Conservation (phyloP, 2,113 vertebrate species). For the Leiothrix lutea region DNA sequence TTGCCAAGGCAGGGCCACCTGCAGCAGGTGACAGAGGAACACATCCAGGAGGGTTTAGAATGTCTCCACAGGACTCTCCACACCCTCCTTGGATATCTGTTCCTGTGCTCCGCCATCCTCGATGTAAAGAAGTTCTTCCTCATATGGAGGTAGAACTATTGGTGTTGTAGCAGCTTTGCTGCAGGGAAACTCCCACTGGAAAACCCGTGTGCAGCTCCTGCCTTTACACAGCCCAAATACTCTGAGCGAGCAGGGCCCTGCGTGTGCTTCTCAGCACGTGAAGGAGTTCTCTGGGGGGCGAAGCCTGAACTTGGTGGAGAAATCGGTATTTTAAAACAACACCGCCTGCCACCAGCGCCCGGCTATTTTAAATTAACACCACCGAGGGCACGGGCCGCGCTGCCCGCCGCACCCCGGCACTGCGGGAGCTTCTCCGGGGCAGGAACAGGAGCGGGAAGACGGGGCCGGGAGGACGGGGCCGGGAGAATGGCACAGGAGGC, state of each 20-base stretch:
- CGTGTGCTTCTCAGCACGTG: not conserved
- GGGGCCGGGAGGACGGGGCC: no score
- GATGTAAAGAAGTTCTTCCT: no score
- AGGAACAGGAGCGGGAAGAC: not conserved
- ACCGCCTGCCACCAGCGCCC: fast-evolving
- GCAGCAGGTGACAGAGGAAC: no score
- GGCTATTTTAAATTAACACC: not conserved
- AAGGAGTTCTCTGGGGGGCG: fast-evolving
- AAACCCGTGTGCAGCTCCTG: no score
- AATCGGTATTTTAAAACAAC: not conserved
- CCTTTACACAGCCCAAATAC: fast-evolving
- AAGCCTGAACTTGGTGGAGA: not conserved
- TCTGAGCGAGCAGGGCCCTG: not conserved
- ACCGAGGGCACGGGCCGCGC: not conserved
- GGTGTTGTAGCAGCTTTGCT: not conserved
- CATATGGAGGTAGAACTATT: not conserved
- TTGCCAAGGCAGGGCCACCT: not conserved
- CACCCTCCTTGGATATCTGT: not conserved
- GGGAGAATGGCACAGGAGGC: no score
- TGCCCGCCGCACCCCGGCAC: not conserved
- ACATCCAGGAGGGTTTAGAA: not conserved
- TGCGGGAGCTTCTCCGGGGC: no score
- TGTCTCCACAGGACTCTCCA: not conserved
- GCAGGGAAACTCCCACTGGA: not conserved
- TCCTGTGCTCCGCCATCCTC: not conserved